Evolutionary conservation across 2,113 vertebrate species (phyloP), one percentile per base, ranked within the genome.

Genomic region (Panurus biarmicus): DNA sequence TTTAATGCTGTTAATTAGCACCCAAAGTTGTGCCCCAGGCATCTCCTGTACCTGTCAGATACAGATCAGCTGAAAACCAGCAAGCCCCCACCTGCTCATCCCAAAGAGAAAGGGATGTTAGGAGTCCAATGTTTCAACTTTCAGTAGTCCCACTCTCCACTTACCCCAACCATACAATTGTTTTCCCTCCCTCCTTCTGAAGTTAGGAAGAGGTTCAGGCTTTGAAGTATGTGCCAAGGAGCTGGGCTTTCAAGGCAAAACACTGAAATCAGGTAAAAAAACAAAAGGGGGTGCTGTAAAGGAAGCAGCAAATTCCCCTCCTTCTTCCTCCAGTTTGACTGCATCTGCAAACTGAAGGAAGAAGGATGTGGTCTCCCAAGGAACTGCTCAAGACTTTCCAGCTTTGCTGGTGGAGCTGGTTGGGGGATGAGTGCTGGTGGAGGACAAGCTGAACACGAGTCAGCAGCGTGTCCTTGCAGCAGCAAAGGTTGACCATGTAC

Each of bases 331-430:
- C 60, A 33, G 58, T 90, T 35, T 77, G 54, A 45, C 58, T 70
- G 33, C 38, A 64, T 38, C 51, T 62, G 38, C 35, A 89, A 54
- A 77, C 42, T 25, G 38, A 69, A 73, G 47, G 51, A 38, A 76
- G 72, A 80, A 83, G 72, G 79, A 90, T 54, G 50, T 47, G 69
- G 56, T 53, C 35, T 92, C 44, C 42, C n/a, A 74, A 20, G 17
- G 69, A 53, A 77, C 38, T 47, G 35, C 87, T 67, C 86, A 87
- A 92, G 94, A 93, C 53, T 92, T 96, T 95, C 96, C 73, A 95
- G 94, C 73, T 94, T 91, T 87, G 84, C 93, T 94, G 76, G 93
- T 74, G 89, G 73, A 94, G 83, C 94, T 89, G 80, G 80, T n/a
- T 87, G 73, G 84, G 89, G 47, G 54, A 86, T 31, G 77, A 86